Base-by-base conservation (phyloP, 1,140 invertebrate genomes). In the Meloidogyne chitwoodi region DNA sequence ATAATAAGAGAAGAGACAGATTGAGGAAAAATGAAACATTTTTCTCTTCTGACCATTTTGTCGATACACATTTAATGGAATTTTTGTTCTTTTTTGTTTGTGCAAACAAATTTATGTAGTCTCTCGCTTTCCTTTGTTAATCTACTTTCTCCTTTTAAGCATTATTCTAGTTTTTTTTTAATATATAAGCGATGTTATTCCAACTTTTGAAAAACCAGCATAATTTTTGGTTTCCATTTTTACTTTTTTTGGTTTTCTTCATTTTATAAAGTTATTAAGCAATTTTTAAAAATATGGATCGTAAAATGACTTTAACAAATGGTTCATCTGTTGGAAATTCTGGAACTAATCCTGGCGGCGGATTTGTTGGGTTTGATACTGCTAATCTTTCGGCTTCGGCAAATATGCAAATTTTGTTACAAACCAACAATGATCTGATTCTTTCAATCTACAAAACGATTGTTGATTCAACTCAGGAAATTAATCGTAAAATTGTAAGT, bases 401-500 rank as follows among this genome's bases (percentile, higher is more conserved):
- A 61, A 78, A 44, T 76, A 83, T 74, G 81, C 38, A 66, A 48
- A 63, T 34, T 74, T 74, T 62, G 14, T 19, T 82, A 19, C 79
- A 70, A 48, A 74, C 75, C 14, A 67, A 76, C 27, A 76, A 76
- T 38, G 75, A 76, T 61, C 56, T 76, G 10, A 76, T 76, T 64
- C 34, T 76, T 29, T 44, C 75, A 24, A 76, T 76, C 34, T 66
- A 76, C n/a, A 76, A 76, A 31, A 41, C 75, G 14, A 29, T 76
- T 38, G 61, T 41, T 31, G 75, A 76, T 6, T 76, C 75, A n/a
- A 63, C 65, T 31, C 56, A 62, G n/a, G 68, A 76, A 26, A 77
- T 71, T 77, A 80, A 76, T 61, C 44, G 80, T 10, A 80, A 80
- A 27, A 80, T 80, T 11, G 79, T 67, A 38, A 29, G 31, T 31